These are phyloP conservation scores for Brachyistius frenatus DNA, from an alignment of 2,113 vertebrate species.

Conservation along the genomic window DNA sequence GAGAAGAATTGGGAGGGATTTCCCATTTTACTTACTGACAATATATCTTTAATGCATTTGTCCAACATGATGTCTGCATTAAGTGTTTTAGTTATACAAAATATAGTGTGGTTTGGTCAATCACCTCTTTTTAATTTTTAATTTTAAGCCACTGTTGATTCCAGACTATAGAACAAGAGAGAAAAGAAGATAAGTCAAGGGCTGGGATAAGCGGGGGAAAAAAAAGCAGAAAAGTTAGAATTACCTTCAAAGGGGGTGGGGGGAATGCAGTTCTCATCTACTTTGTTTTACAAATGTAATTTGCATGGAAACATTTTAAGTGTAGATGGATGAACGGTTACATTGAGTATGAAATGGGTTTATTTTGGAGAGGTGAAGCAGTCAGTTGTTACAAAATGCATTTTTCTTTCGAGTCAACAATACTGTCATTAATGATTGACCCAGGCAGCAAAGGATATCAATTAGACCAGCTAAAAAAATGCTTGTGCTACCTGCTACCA, in stretches of 20 bases:
- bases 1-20: not conserved
- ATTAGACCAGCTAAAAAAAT: constrained; percentile 24
- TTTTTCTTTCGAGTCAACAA: constrained; percentile 1
- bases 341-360: constrained; percentile 4
- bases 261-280: too few relatives aligned
- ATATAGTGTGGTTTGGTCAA: not conserved
- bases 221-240: constrained; percentile 4
- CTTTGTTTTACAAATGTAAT: too few relatives aligned
- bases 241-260: not conserved
- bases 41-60: not conserved
- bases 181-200: not conserved
- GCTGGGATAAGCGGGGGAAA: not conserved
- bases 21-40: not conserved
- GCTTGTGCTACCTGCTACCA: not conserved
- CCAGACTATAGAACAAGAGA: constrained; percentile 4
- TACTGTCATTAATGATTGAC: not conserved
- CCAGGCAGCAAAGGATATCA: not conserved
- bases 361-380: constrained; percentile 14
- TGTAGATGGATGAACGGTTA: not conserved
- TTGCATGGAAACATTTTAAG: too few relatives aligned
- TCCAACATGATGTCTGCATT: not conserved
- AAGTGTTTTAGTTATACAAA: not conserved
- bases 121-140: constrained; percentile 4
- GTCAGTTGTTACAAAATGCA: not conserved
- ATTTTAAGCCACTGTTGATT: constrained; percentile 10